Evolutionary conservation across 2,113 vertebrate species (phyloP), one percentile per base, ranked within the genome.

Genomic region (Dipodomys spectabilis): DNA sequence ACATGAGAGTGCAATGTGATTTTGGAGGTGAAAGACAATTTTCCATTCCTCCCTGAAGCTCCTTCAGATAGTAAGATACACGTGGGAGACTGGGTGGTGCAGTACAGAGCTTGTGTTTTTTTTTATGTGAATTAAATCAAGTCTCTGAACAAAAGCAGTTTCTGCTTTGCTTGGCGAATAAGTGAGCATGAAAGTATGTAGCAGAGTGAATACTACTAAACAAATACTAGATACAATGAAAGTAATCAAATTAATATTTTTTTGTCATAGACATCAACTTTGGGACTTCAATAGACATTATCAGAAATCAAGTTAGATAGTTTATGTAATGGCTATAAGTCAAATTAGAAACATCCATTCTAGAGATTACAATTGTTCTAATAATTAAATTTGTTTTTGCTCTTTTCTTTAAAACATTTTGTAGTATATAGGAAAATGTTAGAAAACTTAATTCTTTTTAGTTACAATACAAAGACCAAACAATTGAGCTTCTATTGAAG

Each of bases 211-310:
- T 32, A 45, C 4, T 22, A 6, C 20, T 86, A 69, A 89, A 81
- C 32, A 86, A 75, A 94, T 60, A 35, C 69, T 69, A 67, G 65
- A 60, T 74, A 39, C 72, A 73, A 78, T 92, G 60, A 79, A 95
- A 18, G 25, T 30, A 90, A 94, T 65, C 83, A 94, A 78, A 82
- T 95, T 96, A 91, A 30, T 93, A 68, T 91, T 95, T 95, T 97
- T 97, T 96, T 53, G 16, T 32, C 62, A 92, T 57, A 94, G 6
- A 95, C 85, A 95, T 91, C 68, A 95, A 16, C 83, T 82, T 82
- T 79, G 65, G 88, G 20, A 93, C 81, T 92, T 95, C 90, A 27
- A 90, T 19, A 82, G 75, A 87, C 0, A 1, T 67, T 73, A 82
- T 97, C 16, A 84, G 30, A 95, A 97, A 93, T 82, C 16, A 60